These are phyloP conservation scores for Horisme vitalbata DNA, from an alignment of 2,888 invertebrate species.

Conservation along the genomic window DNA sequence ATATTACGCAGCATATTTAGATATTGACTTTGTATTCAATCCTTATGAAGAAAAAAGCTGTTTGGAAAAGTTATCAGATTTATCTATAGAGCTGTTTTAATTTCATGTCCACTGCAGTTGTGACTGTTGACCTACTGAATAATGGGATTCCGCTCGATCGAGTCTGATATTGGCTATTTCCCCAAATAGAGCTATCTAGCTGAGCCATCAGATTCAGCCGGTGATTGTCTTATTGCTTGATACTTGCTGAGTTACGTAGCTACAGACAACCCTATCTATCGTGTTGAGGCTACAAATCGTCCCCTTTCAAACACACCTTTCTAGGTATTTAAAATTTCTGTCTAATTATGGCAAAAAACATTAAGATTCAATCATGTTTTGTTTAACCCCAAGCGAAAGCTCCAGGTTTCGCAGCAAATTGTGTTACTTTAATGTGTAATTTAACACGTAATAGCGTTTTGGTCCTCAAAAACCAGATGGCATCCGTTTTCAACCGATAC, in stretches of 20 bases:
- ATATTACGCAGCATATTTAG: too few species aligned
- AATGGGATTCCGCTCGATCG: constrained; percentile 13
- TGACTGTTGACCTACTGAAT: constrained; percentile 6
- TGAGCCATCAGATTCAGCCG: constrained; percentile 2
- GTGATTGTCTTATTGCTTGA: constrained; percentile 3
- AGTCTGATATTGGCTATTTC: constrained; percentile 23
- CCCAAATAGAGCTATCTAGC: constrained; percentile 8
- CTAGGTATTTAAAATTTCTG: too few species aligned
- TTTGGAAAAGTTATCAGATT: too few species aligned
- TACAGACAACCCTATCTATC: too few species aligned
- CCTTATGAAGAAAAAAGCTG: too few species aligned
- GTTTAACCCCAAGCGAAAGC: neutral
- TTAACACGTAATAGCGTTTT: constrained; percentile 4
- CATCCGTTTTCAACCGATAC: constrained; percentile 13
- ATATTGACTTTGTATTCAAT: too few species aligned
- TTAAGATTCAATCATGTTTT: constrained; percentile 1
- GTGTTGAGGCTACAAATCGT: too few species aligned
- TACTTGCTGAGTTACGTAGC: too few species aligned
- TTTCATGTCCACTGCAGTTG: constrained; percentile 1
- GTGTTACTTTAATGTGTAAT: constrained; percentile 7
- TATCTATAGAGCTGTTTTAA: too few species aligned
- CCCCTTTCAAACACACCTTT: too few species aligned
- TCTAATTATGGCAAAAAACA: neutral
- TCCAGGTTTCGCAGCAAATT: neutral
- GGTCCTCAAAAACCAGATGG: constrained; percentile 8